Evolutionary conservation across 2,888 invertebrate species (phyloP).

Genomic region (Petrophora chlorosata): DNA sequence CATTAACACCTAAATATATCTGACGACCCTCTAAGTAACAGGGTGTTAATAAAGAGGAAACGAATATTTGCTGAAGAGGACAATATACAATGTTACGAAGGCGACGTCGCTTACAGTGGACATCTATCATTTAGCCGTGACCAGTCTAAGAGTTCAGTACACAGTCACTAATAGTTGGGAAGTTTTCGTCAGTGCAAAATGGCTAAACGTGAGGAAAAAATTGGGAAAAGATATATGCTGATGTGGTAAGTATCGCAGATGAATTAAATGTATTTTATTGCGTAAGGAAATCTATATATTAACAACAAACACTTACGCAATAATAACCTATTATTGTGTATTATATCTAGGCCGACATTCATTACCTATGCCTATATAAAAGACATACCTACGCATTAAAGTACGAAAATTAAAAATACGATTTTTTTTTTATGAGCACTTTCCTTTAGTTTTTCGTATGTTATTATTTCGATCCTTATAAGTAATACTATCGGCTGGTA

Average conservation of each 20-base stretch:
- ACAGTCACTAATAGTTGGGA: background rate
- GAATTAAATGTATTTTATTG: background rate
- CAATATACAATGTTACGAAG: slow-evolving; percentile 18
- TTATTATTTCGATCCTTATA: too few relatives aligned
- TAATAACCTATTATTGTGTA: background rate
- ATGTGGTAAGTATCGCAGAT: slow-evolving; percentile 53
- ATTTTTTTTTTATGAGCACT: too few relatives aligned
- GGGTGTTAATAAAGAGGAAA: slow-evolving; percentile 58
- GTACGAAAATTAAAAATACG: too few relatives aligned
- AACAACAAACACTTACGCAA: too few relatives aligned
- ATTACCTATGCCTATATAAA: too few relatives aligned
- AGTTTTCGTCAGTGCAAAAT: slow-evolving; percentile 31
- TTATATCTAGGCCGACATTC: too few relatives aligned
- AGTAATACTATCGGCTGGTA: too few relatives aligned
- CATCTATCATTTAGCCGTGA: slow-evolving; percentile 35
- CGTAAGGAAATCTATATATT: background rate
- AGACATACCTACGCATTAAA: too few relatives aligned
- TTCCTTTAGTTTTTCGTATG: too few relatives aligned
- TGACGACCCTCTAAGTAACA: slow-evolving; percentile 38
- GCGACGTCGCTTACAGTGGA: background rate
- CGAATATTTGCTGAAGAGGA: slow-evolving; percentile 50
- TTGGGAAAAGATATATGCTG: slow-evolving; percentile 51
- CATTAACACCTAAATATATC: slow-evolving; percentile 10
- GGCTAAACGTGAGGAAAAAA: slow-evolving; percentile 40
- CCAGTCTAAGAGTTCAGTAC: slow-evolving; percentile 26